Evolutionary conservation across 2,888 invertebrate genomes (phyloP), one percentile per base, ranked within the genome.

Genomic region (Ethmia dodecea): DNA sequence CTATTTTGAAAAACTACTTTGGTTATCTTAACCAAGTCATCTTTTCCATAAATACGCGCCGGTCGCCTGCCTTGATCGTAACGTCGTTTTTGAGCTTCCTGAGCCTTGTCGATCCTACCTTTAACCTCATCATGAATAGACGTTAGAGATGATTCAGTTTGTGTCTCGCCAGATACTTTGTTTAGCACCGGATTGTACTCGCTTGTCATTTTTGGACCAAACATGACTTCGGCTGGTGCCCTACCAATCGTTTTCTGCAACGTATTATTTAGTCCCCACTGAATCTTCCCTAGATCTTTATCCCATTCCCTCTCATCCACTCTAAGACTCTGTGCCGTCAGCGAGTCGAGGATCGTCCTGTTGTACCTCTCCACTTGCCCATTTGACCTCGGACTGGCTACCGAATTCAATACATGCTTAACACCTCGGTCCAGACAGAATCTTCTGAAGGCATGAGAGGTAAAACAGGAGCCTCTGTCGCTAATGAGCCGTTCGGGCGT

Each of bases 391-490:
- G 33, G 33, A 9, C 16, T 33, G 2, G 33, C 33, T 6, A 27
- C 33, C n/a, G 33, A 12, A 33, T 27, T 33, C 3, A 33, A 6
- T 2, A 33, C 13, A 5, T 27, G 33, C 13, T 18, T 33, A 5
- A 26, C 27, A 1, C 33, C 33, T 13, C 4, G 13, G 5, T 37
- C 29, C 14, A 29, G 12, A 20, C 37, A 37, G 6, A 29, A 40
- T 4, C 10, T 31, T 13, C 13, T 28, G 16, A 40, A 40, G 1
- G 15, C 14, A 15, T 40, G 36, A 6, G 31, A 31, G 1, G 40
- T 40, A 9, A 37, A 37, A 28, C 40, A 37, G 15, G 10, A 9
- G 5, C 39, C 39, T n/a, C 39, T 14, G 13, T 40, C 36, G 15
- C 33, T 36, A 1, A 36, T 31, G 1, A 37, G 11, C 2, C 35